Evolutionary conservation across 35 echinoderm and acorn worm species (phyloP), one percentile per base, ranked within the genome.

Genomic region (Stichopus chloronotus): DNA sequence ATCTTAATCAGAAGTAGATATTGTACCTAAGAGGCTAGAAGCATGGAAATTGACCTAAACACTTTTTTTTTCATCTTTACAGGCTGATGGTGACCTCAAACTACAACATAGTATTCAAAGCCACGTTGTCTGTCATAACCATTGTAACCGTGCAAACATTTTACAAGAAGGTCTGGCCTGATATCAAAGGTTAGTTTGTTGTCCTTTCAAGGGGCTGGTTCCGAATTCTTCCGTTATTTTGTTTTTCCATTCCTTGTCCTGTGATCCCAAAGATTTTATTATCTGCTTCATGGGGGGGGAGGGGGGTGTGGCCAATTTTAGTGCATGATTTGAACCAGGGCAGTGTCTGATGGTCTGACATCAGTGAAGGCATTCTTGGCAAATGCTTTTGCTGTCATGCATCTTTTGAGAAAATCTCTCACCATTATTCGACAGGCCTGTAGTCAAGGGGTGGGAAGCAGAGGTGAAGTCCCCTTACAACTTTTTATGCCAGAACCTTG

Each of bases 161-260:
- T 58, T 87, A 91, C 58, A 92, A 86, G 72, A 91, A 92, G 81
- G 91, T 99, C 56, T 99, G 97, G 97, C 97, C 97, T 20, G 94
- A 99, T 56, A 99, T 99, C 61, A 94, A 90, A 95, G 97, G 97
- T 99, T 30, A 57, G 90, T 89, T 83, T 55, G 16, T 11, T 9
- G 3, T 19, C 52, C 19, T 55, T 52, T 52, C 6, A 30, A 25
- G 16, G 69, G 59, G 1, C 4, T 61, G 1, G 1, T 14, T 61
- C 4, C 59, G 1, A 4, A 61, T 61, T 30, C 9, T 78, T 78
- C 8, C 7, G 76, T 78, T 4, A 14, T 9, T 19, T 65, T 19
- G 30, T 9, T n/a, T n/a, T 59, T 7, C 90, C 63, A 21, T 53
- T 90, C 20, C 25, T 90, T 94, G 81, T 6, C 24, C 61, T 76